Base-by-base conservation (phyloP, 2,113 vertebrate species). In the Nicator chloris region DNA sequence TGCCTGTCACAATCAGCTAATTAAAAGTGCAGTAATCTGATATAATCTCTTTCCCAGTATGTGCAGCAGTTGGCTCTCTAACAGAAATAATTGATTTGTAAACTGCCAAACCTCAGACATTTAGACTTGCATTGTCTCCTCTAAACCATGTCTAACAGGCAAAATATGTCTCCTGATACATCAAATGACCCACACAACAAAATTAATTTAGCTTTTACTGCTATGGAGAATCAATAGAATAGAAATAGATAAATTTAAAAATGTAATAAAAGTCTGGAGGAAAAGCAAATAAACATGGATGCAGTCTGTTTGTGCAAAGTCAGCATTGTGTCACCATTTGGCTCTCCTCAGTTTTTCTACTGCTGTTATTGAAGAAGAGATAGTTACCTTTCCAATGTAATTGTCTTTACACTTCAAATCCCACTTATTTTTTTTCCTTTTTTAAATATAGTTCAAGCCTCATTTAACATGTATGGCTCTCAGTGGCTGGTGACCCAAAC, bases 1-100 rank as follows among this genome's bases (percentile, higher is more conserved):
- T 96, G 90, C 80, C 84, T 95, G 92, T 96, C 96, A 96, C n/a
- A 15, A 96, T 84, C 33, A 6, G 90, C 95, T 97, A 97, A 97
- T 97, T 97, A 97, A 95, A 97, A 97, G 92, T 96, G 91, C 78
- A 83, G 88, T 95, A 96, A 97, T 97, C 95, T 94, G 94, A 96
- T 97, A 91, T 92, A 96, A 97, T 96, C 96, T 94, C 64, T 95
- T 94, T 92, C 93, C 93, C 95, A 95, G 83, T 96, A 84, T 95
- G 88, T 90, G 72, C 0, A 0, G 90, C 86, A 91, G 75, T 95
- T 92, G 94, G 95, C 96, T 92, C 86, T 94, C 92, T 91, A 96
- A 91, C 84, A 95, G 83, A 94, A 96, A 89, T 88, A 96, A 97
- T 95, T 95, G 96, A 96, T 97, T 95, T 96, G 96, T 96, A 92